phyloP scores from a whole-genome alignment of 1,140 invertebrate species.

The Trialeurodes vaporariorum region DNA sequence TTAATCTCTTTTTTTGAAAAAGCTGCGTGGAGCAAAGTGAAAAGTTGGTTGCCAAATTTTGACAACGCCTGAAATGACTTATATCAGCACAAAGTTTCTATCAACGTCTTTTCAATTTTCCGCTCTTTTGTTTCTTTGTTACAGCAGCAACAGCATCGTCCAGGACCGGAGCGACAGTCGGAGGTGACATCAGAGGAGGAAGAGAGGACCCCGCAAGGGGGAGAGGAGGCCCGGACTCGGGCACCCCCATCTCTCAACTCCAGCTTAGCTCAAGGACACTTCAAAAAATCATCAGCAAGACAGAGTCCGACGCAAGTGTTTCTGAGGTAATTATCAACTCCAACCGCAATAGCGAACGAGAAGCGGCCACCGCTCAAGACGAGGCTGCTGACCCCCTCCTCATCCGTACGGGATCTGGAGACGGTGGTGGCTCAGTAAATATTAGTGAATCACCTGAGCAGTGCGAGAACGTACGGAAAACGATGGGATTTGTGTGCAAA shows the following conservation, averaged over 20 bases:
- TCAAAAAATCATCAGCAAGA: neutral
- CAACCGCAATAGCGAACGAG: too few relatives aligned
- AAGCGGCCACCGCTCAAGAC: neutral
- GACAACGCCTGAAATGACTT: too few relatives aligned
- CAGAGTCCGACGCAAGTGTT: neutral
- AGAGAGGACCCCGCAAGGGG: too few relatives aligned
- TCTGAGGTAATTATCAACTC: neutral
- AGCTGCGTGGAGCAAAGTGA: too few relatives aligned
- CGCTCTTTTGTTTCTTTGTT: neutral
- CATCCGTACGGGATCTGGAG: too few relatives aligned
- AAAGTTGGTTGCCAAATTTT: too few relatives aligned
- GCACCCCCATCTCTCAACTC: neutral
- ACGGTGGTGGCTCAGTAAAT: too few relatives aligned
- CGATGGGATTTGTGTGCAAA: slow-evolving; percentile 69
- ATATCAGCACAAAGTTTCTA: too few relatives aligned
- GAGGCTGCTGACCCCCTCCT: neutral
- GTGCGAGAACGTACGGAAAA: slow-evolving; percentile 11
- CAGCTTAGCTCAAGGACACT: neutral
- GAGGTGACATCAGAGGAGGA: neutral
- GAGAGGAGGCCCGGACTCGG: neutral
- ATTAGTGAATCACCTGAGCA: too few relatives aligned
- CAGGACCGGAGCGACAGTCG: neutral
- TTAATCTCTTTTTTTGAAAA: too few relatives aligned
- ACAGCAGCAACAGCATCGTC: neutral
- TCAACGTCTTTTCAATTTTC: too few relatives aligned